Conservation (phyloP, 2,888 invertebrate genomes). For the Xanthia togata region DNA sequence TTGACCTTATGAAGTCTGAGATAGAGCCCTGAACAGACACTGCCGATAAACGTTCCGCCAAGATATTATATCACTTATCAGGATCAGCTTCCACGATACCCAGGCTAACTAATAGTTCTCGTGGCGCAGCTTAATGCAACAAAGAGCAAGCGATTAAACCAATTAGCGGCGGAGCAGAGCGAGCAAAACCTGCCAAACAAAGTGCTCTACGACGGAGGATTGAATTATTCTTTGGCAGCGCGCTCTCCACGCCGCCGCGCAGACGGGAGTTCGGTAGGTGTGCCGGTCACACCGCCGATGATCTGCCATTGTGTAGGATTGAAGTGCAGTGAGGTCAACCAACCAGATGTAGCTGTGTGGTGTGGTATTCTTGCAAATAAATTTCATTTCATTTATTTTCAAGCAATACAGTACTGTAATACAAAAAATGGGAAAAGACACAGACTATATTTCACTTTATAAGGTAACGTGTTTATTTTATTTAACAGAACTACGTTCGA, state of each 20-base stretch:
- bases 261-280: background rate
- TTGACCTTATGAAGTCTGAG: background rate
- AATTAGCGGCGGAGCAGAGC: conserved; percentile 65
- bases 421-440: background rate
- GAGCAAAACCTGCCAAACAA: conserved; percentile 56
- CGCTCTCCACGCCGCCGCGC: conserved; percentile 14
- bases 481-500: background rate
- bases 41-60: conserved; percentile 11
- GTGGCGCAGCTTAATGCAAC: conserved; percentile 62
- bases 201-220: conserved; percentile 39
- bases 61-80: conserved; percentile 25
- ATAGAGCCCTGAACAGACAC: conserved; percentile 5
- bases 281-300: too few relatives aligned
- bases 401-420: too few relatives aligned
- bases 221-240: conserved; percentile 31
- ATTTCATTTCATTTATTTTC: too few relatives aligned
- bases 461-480: background rate
- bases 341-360: background rate
- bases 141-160: conserved; percentile 72
- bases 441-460: background rate
- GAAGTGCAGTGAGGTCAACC: background rate
- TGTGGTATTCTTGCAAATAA: too few relatives aligned
- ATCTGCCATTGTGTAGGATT: background rate
- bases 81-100: conserved; percentile 21
- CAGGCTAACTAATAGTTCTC: conserved; percentile 47